Evolutionary conservation across 2,113 vertebrate genomes (phyloP), one percentile per base, ranked within the genome.

Genomic region (Archocentrus centrarchus): DNA sequence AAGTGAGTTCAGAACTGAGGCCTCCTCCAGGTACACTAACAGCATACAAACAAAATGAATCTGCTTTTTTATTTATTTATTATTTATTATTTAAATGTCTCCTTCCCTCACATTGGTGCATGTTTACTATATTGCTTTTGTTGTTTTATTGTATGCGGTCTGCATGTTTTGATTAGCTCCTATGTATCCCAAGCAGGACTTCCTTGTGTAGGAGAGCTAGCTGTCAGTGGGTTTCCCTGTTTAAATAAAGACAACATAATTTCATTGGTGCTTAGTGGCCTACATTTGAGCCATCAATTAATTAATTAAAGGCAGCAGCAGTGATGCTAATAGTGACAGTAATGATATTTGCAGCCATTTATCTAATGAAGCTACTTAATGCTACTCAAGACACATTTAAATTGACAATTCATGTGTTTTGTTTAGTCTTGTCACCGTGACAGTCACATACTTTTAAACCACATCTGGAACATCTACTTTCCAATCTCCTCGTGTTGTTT

Each of bases 391-490:
- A n/a, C 18, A 55, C 11, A 32, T 73, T 32, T 18, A 73, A 24
- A 53, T 53, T 1, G 11, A 44, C 11, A 44, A 47, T 47, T 47
- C 14, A 6, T 4, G 44, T 47, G 44, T 47, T 35, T 35, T 35
- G 11, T 13, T 47, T 53, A 53, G 8, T 20, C 30, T 17, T 13
- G 15, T 6, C 27, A 53, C 0, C 32, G 47, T 53, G 53, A 73
- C 27, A 73, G 47, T 10, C 47, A 55, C 27, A 1, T 32, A 32
- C 27, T 55, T 73, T 73, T 8, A 55, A 35, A 35, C 17, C 66
- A 55, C 53, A 73, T 55, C 47, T 73, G 68, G 47, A 73, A n/a
- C 30, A 32, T 73, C 6, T n/a, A 73, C 27, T 73, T 73, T 73
- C 57, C 73, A 75, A 58, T 39, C 5, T 22, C 37, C 32, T 58